Evolutionary conservation across 2,888 invertebrate genomes (phyloP).

Genomic region (Dynastes hyllus): DNA sequence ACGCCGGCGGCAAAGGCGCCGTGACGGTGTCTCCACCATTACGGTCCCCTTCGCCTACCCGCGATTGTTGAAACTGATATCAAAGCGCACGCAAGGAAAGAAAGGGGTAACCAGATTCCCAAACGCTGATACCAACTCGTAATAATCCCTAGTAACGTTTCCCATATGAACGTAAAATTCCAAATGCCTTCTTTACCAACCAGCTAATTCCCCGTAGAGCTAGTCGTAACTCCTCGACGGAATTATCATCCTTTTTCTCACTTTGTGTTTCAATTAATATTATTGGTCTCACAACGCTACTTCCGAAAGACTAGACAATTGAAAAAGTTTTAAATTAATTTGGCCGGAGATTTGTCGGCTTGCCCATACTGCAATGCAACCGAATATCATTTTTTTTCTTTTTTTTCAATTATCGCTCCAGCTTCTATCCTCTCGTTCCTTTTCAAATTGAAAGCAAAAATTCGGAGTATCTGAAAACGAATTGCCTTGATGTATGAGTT

Average conservation of each 20-base stretch:
- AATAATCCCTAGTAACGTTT: constrained; percentile 5
- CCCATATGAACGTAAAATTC: constrained; percentile 13
- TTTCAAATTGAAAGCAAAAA: neutral
- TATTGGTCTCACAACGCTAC: neutral
- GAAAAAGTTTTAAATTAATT: constrained; percentile 40
- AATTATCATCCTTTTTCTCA: constrained; percentile 6
- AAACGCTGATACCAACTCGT: constrained; percentile 6
- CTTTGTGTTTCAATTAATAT: constrained; percentile 26
- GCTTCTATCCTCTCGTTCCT: neutral
- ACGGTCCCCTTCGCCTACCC: neutral
- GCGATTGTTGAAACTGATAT: constrained; percentile 44
- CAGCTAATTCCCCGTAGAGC: neutral
- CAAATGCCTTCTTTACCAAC: neutral
- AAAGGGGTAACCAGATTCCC: constrained; percentile 16
- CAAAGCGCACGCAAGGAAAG: neutral
- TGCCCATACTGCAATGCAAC: neutral
- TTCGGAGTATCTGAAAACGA: constrained; percentile 1
- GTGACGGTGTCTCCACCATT: constrained; percentile 21
- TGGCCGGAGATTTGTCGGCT: constrained; percentile 10
- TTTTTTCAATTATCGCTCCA: constrained; percentile 11
- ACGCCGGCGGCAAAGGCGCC: constrained; percentile 21
- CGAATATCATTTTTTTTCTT: neutral
- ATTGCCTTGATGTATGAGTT: neutral
- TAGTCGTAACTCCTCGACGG: neutral
- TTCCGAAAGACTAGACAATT: neutral